Evolutionary conservation across 92 coral and sea anemone genomes (phyloP).

Genomic region (Palythoa heliodiscus): DNA sequence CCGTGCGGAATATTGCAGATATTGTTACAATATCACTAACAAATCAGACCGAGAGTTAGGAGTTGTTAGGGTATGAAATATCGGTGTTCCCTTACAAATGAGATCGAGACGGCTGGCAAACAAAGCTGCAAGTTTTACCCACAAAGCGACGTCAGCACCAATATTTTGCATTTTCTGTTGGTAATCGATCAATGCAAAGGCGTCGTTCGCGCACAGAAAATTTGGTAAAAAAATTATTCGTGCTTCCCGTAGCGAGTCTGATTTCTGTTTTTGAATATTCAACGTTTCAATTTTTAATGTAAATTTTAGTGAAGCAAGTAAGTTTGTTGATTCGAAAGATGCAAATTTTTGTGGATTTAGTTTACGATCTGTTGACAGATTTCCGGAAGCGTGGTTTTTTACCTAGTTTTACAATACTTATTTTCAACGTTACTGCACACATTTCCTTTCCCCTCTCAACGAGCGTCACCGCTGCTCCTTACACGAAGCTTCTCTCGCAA

Average conservation of each 20-base stretch:
- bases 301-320: no score
- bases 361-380: background rate
- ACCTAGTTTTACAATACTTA: background rate
- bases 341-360: background rate
- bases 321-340: background rate
- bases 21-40: background rate
- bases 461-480: background rate
- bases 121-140: conserved; percentile 13
- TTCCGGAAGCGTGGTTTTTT: conserved; percentile 15
- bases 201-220: background rate
- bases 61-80: background rate
- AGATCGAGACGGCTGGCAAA: background rate
- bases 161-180: background rate
- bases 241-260: background rate
- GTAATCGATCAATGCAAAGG: background rate
- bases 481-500: no score
- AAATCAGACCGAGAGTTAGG: background rate
- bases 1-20: background rate
- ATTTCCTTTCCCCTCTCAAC: conserved; percentile 5
- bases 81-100: background rate
- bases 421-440: background rate
- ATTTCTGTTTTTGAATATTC: background rate
- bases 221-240: background rate
- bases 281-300: no score
- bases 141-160: conserved; percentile 31